Base-by-base conservation (phyloP, 2,888 invertebrate species). In the Pandemis heparana region DNA sequence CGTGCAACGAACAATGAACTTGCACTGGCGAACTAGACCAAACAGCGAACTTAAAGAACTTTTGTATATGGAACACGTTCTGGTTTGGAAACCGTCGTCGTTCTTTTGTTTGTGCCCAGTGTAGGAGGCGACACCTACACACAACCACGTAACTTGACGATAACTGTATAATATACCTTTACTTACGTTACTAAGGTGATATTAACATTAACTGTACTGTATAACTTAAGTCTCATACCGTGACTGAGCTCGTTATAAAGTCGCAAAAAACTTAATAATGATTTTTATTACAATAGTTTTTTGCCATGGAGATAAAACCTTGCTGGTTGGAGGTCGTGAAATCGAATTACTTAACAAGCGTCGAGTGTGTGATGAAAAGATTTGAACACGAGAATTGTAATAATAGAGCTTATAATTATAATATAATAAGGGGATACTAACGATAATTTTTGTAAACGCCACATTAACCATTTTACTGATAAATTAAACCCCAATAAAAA, bases 1-100 rank as follows among this genome's bases (percentile, higher is more conserved):
- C 75, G 69, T 71, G 32, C 71, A 64, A 80, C 86, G 93, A 94
- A 94, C 94, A 94, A 94, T 94, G 94, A 94, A 94, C 94, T 91
- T 92, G 91, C 89, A 90, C 83, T 87, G 91, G 90, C 90, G 88
- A 93, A 94, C 92, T 94, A 94, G 94, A 94, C 92, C 91, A 93
- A 92, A 93, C 92, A 92, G 85, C 86, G 84, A 86, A 85, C 85
- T 86, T 87, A 80, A 83, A 86, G 87, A 82, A 76, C 79, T 83
- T 85, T 87, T 83, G 87, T 88, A 89, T 89, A 89, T 88, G 81
- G 90, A 88, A 88, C 87, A 85, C 85, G 83, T 81, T 81, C 74
- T 75, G 70, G 78, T 81, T 85, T 84, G 72, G 77, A 80, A 88
- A 87, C 87, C 76, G 75, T 76, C 85, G 82, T 82, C 53, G 79